These are phyloP conservation scores for Pagrus major DNA, from an alignment of 2,113 vertebrate genomes.

Conservation along the genomic window DNA sequence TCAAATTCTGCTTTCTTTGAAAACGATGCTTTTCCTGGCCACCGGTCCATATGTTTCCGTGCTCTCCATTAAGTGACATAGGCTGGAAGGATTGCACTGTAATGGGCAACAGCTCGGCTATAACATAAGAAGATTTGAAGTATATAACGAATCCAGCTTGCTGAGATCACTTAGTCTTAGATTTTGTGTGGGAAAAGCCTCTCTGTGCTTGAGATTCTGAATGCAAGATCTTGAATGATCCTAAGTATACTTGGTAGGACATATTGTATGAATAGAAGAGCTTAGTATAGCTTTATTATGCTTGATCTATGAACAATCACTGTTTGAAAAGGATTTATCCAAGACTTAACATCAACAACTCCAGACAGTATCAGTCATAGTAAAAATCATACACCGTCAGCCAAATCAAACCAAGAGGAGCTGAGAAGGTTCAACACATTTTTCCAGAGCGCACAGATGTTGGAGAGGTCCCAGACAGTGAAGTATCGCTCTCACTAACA, in stretches of 20 bases:
- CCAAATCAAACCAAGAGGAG: conserved; percentile 23
- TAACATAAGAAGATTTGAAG: conserved; percentile 11
- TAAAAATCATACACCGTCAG: conserved; percentile 23
- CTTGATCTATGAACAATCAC: conserved; percentile 15
- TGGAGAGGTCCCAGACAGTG: conserved; percentile 54
- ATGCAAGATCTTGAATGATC: neutral
- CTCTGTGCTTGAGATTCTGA: neutral
- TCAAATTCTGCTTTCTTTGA: conserved; percentile 40
- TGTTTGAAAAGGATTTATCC: conserved; percentile 15
- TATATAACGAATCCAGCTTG: neutral
- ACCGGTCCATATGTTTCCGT: conserved; percentile 49
- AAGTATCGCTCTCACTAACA: conserved; percentile 43
- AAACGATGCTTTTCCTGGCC: conserved; percentile 46
- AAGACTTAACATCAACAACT: conserved; percentile 35
- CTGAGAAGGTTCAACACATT: conserved; percentile 24
- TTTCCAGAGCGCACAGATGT: conserved; percentile 49
- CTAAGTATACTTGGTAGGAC: neutral
- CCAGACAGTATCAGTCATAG: conserved; percentile 29
- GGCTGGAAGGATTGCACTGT: conserved; percentile 54
- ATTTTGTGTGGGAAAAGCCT: neutral
- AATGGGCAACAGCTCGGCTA: conserved; percentile 30
- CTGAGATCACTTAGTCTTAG: neutral
- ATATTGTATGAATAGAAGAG: neutral
- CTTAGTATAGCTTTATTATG: neutral
- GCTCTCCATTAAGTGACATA: conserved; percentile 69